Base-by-base conservation (phyloP, 2,113 vertebrate species). In the Micromys minutus region DNA sequence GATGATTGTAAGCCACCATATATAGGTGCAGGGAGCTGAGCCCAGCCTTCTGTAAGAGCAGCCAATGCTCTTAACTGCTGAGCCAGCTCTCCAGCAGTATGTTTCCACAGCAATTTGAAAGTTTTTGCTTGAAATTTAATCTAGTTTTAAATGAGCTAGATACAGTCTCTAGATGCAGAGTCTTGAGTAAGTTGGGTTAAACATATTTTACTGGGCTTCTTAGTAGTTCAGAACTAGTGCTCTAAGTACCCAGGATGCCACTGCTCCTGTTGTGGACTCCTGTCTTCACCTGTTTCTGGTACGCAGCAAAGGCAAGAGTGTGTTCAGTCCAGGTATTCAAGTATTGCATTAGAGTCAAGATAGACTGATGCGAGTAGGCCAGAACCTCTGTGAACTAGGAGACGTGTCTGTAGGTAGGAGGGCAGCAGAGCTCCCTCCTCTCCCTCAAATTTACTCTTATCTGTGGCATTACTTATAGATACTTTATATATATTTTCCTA, bases 181-280 rank as follows among this genome's bases (percentile, higher is more conserved):
- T 65, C 8, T 21, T n/a, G 26, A 26, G 12, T 50, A 0, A 61
- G 1, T n/a, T 36, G 47, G 63, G 12, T 55, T 34, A 5, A n/a
- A 85, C 45, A 17, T 13, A 11, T 36, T 19, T 50, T 9, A 1
- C 3, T 77, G 22, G 21, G 36, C 16, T 65, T 16, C 1, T 12
- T 47, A 34, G n/a, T 47, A 42, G 57, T 22, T 34, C 2, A 1
- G 29, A 24, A 52, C 36, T 12, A 12, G 86, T 36, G 36, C 39
- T 7, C 45, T 57, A 59, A 88, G n/a, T 8, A 13, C 7, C 26
- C 21, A 11, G 3, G 22, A 9, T 5, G 3, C 57, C 31, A 0
- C 12, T 9, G 3, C 36, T 36, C 4, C 5, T 0, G 0, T 13
- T 22, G 6, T 34, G 8, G 29, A 11, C 12, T 11, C 1, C 4